Percentiles rank a stretch among this genome's conserved stretches.
Conservation (phyloP, 2,113 vertebrate genomes). For the Toxotes jaculatrix region DNA sequence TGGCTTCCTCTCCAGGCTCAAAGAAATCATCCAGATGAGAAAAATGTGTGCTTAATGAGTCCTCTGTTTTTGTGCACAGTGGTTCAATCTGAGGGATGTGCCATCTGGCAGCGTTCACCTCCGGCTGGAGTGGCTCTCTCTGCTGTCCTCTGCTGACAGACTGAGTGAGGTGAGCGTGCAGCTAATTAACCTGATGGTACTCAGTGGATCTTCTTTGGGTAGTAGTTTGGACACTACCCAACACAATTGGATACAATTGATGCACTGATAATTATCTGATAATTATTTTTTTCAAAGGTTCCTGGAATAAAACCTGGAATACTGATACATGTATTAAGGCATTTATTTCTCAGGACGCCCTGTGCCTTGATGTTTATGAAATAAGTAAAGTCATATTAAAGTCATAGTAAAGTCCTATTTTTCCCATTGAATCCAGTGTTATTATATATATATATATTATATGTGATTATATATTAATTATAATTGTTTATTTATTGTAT, state of each 20-base stretch:
- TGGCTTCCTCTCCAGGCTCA: not conserved
- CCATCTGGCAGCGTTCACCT: constrained; percentile 89
- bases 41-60: constrained; percentile 29
- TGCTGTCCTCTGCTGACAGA: constrained; percentile 87
- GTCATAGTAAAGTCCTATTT: too few relatives aligned
- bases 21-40: constrained; percentile 27
- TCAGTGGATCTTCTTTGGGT: not conserved
- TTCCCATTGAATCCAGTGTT: too few relatives aligned
- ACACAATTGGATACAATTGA: not conserved
- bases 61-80: constrained; percentile 79
- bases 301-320: too few relatives aligned
- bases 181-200: not conserved
- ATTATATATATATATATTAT: too few relatives aligned
- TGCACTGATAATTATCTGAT: not conserved
- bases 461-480: too few relatives aligned
- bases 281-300: not conserved
- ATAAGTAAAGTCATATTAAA: too few relatives aligned
- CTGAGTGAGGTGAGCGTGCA: constrained; percentile 86
- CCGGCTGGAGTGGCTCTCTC: constrained; percentile 91
- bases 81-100: constrained; percentile 89
- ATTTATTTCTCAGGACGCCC: not conserved
- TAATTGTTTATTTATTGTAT: too few relatives aligned
- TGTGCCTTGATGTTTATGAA: not conserved
- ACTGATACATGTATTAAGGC: too few relatives aligned
- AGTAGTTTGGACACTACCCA: not conserved